phyloP scores from a whole-genome alignment of 2,888 invertebrate species.

The Rhodophaea formosa region DNA sequence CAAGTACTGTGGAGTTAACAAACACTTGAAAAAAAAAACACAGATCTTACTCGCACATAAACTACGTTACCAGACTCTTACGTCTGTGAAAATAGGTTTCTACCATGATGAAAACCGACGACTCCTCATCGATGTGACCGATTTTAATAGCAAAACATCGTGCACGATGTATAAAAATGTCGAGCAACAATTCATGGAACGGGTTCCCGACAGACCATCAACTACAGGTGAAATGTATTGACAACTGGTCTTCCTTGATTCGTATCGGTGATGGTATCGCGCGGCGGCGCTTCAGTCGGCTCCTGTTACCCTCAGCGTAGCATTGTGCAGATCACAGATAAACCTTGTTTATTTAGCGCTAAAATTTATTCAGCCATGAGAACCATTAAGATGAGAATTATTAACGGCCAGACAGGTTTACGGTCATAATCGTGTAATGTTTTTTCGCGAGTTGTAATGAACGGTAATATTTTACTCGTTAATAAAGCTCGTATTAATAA shows the following conservation, averaged over 20 bases:
- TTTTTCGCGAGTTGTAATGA: slow-evolving; percentile 59
- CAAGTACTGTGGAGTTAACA: too few species aligned
- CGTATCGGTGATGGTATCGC: slow-evolving; percentile 78
- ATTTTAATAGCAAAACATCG: slow-evolving; percentile 41
- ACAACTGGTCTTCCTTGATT: slow-evolving; percentile 81
- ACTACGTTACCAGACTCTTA: too few species aligned
- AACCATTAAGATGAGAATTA: slow-evolving; percentile 71
- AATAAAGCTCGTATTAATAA: slow-evolving; percentile 23
- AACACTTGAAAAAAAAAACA: too few species aligned
- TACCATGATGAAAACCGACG: too few species aligned
- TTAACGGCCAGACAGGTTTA: slow-evolving; percentile 68
- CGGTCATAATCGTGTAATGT: slow-evolving; percentile 61
- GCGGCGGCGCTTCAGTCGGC: slow-evolving; percentile 75
- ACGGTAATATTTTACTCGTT: slow-evolving; percentile 49
- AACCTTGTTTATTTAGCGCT: slow-evolving; percentile 76
- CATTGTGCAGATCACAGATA: slow-evolving; percentile 75
- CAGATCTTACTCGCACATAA: too few species aligned
- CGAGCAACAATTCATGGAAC: slow-evolving; percentile 74
- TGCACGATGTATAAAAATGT: slow-evolving; percentile 72
- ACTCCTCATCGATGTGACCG: too few species aligned
- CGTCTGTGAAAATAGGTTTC: too few species aligned
- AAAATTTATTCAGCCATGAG: slow-evolving; percentile 72
- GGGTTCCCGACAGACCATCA: slow-evolving; percentile 72
- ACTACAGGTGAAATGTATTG: slow-evolving; percentile 79
- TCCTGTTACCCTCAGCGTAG: slow-evolving; percentile 65